Conservation (phyloP, 2,113 vertebrate genomes). For the Megaceryle torquata region DNA sequence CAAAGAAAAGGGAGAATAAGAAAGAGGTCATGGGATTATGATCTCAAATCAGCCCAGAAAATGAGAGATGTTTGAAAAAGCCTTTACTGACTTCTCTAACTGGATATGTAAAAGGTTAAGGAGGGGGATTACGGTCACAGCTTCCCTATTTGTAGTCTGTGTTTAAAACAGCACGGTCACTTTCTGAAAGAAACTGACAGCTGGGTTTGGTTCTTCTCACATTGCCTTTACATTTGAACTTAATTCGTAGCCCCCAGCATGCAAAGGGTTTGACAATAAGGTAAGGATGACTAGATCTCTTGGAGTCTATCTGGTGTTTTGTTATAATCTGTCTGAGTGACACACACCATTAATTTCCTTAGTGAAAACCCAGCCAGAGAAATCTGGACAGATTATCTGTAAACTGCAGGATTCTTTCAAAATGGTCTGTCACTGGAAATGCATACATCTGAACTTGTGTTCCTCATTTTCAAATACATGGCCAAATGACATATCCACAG, state of each 20-base stretch:
- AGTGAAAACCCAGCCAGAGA: not conserved
- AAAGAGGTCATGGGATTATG: not conserved
- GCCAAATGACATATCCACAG: not conserved
- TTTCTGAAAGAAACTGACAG: not conserved
- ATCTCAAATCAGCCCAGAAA: not conserved
- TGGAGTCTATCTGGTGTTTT: not conserved
- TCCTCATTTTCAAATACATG: not conserved
- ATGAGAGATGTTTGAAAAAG: accelerated
- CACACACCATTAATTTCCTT: not conserved
- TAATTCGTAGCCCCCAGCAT: not conserved
- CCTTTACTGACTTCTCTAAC: not conserved
- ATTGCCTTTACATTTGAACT: not conserved
- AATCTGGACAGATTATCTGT: not conserved
- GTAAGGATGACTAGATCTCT: not conserved
- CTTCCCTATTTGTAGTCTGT: not conserved
- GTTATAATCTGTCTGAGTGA: not conserved
- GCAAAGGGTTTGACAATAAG: not conserved
- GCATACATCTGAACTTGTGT: not conserved
- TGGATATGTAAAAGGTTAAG: not conserved
- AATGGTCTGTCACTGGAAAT: not conserved
- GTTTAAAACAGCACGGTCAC: not conserved
- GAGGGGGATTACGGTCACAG: accelerated
- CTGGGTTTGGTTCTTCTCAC: not conserved
- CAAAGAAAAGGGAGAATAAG: not conserved
- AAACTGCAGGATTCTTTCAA: not conserved